Percentiles rank a stretch among this genome's conserved stretches.
Conservation (phyloP, 2,113 vertebrate species). For the Acanthisitta chloris region DNA sequence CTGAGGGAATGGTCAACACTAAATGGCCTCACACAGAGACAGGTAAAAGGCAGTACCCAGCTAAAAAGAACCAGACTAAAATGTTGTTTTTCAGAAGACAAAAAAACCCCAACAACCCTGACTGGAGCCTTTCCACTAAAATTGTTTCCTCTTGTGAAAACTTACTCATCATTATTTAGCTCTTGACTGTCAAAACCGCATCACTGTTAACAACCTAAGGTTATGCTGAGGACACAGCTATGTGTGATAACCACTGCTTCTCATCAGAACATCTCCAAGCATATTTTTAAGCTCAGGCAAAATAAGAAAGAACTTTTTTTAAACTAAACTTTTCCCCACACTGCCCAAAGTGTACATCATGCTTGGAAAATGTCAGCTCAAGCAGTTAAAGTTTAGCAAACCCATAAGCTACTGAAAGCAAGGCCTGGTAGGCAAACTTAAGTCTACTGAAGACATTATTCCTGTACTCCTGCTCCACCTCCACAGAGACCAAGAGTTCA, state of each 20-base stretch:
- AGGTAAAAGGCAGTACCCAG: background rate
- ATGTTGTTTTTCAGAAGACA: background rate
- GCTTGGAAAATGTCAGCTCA: background rate
- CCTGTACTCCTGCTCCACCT: background rate
- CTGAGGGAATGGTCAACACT: background rate
- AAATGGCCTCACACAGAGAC: background rate
- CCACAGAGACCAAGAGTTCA: rapidly evolving
- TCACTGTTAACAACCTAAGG: background rate
- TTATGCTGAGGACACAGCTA: background rate
- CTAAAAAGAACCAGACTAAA: background rate
- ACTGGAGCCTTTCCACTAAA: background rate
- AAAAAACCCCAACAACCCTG: background rate
- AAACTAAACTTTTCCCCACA: background rate
- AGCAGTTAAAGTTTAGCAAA: background rate
- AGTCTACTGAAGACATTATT: background rate
- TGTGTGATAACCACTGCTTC: background rate
- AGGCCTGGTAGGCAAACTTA: background rate
- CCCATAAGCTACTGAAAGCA: background rate
- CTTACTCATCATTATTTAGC: background rate
- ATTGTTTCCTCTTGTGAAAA: background rate
- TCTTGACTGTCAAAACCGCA: background rate
- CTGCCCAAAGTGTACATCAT: background rate
- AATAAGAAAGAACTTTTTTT: background rate
- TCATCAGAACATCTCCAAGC: background rate
- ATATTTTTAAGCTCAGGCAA: background rate